phyloP scores from a whole-genome alignment of 2,888 invertebrate genomes.

The Xestia ashworthii region DNA sequence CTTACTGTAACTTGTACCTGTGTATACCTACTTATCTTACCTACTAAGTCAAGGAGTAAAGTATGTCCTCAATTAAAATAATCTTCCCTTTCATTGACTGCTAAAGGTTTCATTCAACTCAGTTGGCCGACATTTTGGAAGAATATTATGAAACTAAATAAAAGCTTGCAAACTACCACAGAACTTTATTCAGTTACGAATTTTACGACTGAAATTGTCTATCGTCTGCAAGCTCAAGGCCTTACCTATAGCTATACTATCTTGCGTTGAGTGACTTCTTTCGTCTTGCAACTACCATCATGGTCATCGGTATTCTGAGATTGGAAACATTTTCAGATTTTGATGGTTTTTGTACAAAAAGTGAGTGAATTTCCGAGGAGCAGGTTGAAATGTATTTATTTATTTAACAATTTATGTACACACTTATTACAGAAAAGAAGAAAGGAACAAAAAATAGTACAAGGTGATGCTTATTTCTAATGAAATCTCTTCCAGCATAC shows the following conservation, averaged over 20 bases:
- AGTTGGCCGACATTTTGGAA: not conserved
- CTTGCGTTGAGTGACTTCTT: not conserved
- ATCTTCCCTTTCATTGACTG: not conserved
- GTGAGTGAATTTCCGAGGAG: not conserved
- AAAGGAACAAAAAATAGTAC: no score
- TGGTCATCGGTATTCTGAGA: not conserved
- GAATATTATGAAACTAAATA: not conserved
- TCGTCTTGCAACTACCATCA: not conserved
- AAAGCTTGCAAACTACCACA: not conserved
- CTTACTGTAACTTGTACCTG: conserved; percentile 14
- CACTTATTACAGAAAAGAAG: no score
- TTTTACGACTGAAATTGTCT: not conserved
- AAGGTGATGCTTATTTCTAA: no score
- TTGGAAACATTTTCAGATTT: not conserved
- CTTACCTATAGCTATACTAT: no score
- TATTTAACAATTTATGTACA: no score
- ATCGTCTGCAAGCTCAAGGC: not conserved
- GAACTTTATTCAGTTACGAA: not conserved
- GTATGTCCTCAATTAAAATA: conserved; percentile 2
- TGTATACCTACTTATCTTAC: conserved; percentile 7
- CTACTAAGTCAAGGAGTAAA: conserved; percentile 10
- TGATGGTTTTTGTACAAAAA: not conserved
- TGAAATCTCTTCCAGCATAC: no score
- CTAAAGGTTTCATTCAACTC: not conserved
- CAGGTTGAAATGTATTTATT: not conserved